Conservation (phyloP, 2,888 invertebrate genomes). For the Phalera bucephala region DNA sequence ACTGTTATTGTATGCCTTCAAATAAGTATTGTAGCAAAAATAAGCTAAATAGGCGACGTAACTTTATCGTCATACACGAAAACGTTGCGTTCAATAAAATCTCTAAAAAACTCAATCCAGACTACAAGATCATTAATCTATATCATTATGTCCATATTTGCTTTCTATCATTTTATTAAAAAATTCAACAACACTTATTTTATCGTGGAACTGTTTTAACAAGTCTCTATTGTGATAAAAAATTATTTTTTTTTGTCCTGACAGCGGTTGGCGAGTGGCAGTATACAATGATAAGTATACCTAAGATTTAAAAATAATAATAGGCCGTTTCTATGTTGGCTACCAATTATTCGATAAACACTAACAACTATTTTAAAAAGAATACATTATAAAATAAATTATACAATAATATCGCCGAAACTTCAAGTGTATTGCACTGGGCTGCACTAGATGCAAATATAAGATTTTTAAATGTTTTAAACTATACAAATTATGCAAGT, state of each 20-base stretch:
- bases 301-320: constrained; percentile 51
- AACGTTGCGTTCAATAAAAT: constrained; percentile 72
- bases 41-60: constrained; percentile 68
- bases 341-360: constrained; percentile 74
- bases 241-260: constrained; percentile 53
- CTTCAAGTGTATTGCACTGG: constrained; percentile 74
- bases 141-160: constrained; percentile 75
- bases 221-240: constrained; percentile 78
- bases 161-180: constrained; percentile 66
- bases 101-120: constrained; percentile 80
- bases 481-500: constrained; percentile 48
- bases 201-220: constrained; percentile 78
- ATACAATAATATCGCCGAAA: constrained; percentile 58
- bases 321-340: constrained; percentile 77
- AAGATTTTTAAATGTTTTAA: constrained; percentile 39
- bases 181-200: constrained; percentile 82
- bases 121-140: constrained; percentile 82
- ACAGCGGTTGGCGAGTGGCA: constrained; percentile 82
- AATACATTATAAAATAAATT: constrained; percentile 56
- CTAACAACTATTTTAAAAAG: constrained; percentile 49
- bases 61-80: constrained; percentile 40
- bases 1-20: constrained; percentile 58
- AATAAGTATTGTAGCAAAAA: constrained; percentile 78
- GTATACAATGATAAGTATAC: constrained; percentile 52
- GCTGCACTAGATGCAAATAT: constrained; percentile 63